Conservation (phyloP, 1,140 invertebrate species). For the Oscheius sp. region DNA sequence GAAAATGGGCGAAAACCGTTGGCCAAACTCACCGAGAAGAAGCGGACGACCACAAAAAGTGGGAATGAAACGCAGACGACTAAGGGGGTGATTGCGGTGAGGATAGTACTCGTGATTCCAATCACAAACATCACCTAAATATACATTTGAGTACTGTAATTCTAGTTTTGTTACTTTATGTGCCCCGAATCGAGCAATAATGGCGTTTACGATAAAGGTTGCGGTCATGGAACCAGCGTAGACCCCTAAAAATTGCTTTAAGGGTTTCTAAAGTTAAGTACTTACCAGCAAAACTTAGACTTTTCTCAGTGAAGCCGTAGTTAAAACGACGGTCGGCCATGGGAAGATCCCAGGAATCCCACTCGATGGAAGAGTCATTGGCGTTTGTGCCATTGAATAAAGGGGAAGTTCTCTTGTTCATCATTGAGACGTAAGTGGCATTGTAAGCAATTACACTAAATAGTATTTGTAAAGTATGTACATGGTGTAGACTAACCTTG, state of each 20-base stretch:
- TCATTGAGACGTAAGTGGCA: conserved; percentile 31
- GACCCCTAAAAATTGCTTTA: not conserved
- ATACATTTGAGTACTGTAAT: not conserved
- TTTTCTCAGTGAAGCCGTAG: conserved; percentile 27
- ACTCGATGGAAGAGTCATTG: conserved; percentile 7
- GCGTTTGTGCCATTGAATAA: conserved; percentile 4
- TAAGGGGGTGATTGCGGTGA: conserved; percentile 18
- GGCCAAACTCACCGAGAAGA: conserved; percentile 9
- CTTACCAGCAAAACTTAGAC: conserved; percentile 24
- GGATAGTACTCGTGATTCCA: conserved; percentile 4
- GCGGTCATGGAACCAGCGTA: conserved; percentile 3
- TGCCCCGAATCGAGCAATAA: conserved; percentile 9
- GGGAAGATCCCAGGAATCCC: conserved; percentile 28
- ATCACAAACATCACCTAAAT: conserved; percentile 12
- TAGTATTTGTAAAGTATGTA: not conserved
- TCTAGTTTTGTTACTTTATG: conserved; percentile 15
- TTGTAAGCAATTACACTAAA: conserved; percentile 38
- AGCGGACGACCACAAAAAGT: conserved; percentile 23
- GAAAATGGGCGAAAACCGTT: not conserved
- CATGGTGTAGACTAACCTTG: conserved; percentile 19
- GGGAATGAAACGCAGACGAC: conserved; percentile 29
- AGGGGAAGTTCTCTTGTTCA: conserved; percentile 32
- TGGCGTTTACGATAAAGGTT: not conserved
- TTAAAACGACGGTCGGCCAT: conserved; percentile 24
- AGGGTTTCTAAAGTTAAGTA: no score